phyloP scores from a whole-genome alignment of 2,888 invertebrate species.

The Orthosia cruda region DNA sequence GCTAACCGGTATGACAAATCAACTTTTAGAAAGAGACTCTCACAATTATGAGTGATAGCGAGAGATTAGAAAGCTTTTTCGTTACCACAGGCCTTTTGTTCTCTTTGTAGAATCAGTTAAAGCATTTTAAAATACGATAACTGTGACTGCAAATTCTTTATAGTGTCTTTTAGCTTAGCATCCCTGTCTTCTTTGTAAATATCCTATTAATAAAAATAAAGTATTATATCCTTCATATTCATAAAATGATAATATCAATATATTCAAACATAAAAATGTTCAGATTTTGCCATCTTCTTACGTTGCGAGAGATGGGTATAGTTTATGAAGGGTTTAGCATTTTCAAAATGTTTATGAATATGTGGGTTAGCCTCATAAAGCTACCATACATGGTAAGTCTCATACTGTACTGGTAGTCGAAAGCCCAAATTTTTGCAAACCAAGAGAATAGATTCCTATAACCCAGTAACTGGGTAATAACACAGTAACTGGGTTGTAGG shows the following conservation, averaged over 20 bases:
- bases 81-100: not conserved
- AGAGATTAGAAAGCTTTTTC: not conserved
- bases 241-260: not conserved
- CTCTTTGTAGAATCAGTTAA: not conserved
- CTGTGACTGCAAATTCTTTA: not conserved
- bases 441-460: no score
- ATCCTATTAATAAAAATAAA: not conserved
- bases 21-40: no score
- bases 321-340: not conserved
- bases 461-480: no score
- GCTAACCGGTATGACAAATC: no score
- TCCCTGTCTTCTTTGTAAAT: not conserved
- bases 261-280: not conserved
- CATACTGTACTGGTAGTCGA: no score
- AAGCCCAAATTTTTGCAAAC: no score
- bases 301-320: not conserved
- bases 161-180: conserved; percentile 5
- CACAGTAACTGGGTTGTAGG: no score
- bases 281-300: not conserved
- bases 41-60: no score
- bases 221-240: not conserved
- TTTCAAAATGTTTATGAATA: not conserved
- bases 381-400: not conserved
- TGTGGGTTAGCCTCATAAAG: not conserved
- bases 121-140: not conserved